Base-by-base conservation (phyloP, 2,113 vertebrate species). In the Lanius ludovicianus region DNA sequence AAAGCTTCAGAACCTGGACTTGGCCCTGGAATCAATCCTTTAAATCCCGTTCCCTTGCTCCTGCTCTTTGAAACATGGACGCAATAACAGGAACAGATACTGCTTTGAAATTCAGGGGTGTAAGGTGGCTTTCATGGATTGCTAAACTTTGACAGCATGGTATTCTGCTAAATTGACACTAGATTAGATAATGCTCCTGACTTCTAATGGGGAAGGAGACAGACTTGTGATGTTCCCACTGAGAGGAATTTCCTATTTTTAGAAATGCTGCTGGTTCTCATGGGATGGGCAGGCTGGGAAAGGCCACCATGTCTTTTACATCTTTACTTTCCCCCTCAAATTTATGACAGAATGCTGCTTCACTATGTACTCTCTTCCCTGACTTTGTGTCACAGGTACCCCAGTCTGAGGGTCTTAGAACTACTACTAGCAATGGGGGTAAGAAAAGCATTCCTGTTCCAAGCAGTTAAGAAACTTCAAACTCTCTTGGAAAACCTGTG, bases 171-270 rank as follows among this genome's bases (percentile, higher is more conserved):
- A 77, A 0, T 8, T 92, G 76, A 50, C 42, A 41, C 39, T 59
- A 81, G 68, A 79, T 84, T 77, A 84, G 49, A 68, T 90, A 95
- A 93, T 70, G 50, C 27, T 89, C 56, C 57, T 92, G 57, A 71
- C 0, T 0, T 50, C 82, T 81, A 86, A 92, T 47, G 39, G 55
- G 82, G 63, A 93, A 87, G 13, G n/a, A 76, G 78, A 78, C 2
- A 13, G 74, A 76, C 35, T 94, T 92, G 50, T 23, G 33, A 84
- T 74, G 64, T 92, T 95, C 89, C 75, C 87, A 89, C 35, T 22
- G 50, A 85, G 44, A 95, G 17, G 81, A 91, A 93, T 85, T 91
- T 83, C 39, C 90, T 96, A 88, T 96, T 86, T 96, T 95, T 93
- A 96, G 94, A 94, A 83, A 80, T 55, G 71, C 68, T 91, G 78